Evolutionary conservation across 2,888 invertebrate genomes (phyloP).

Genomic region (Parapristionchus giblindavisi): DNA sequence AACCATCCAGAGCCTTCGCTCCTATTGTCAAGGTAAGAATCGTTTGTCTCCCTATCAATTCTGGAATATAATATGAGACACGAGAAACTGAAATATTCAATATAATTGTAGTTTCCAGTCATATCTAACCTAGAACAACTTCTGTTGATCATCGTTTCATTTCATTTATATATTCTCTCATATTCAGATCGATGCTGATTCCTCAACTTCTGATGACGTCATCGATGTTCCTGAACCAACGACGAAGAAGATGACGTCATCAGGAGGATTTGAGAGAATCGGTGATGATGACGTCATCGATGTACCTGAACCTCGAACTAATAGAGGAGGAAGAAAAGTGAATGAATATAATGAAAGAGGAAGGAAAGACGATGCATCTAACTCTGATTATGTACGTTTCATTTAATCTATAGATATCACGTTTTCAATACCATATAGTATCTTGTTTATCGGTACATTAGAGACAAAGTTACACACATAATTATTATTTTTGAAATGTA

Average conservation of each 20-base stretch:
- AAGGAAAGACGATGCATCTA: neutral
- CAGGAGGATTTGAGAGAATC: neutral
- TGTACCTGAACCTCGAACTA: constrained; percentile 31
- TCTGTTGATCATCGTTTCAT: too few relatives aligned
- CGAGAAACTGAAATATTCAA: too few relatives aligned
- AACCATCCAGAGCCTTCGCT: too few relatives aligned
- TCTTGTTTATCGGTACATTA: neutral
- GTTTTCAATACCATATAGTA: too few relatives aligned
- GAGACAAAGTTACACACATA: neutral
- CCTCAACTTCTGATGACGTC: constrained; percentile 8
- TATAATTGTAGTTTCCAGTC: too few relatives aligned
- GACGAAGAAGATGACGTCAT: neutral
- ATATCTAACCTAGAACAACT: too few relatives aligned
- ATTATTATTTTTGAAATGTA: neutral
- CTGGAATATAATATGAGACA: too few relatives aligned
- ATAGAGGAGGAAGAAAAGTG: constrained; percentile 19
- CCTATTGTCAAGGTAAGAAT: too few relatives aligned
- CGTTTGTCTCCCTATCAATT: too few relatives aligned
- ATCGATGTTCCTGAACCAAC: constrained; percentile 16
- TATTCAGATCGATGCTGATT: constrained; percentile 1
- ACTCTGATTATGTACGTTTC: constrained; percentile 12
- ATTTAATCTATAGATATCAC: too few relatives aligned
- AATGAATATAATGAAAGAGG: neutral
- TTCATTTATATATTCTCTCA: too few relatives aligned
- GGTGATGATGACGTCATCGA: constrained; percentile 34